phyloP scores from a whole-genome alignment of 2,888 invertebrate species.

The Drosophila helvetica region DNA sequence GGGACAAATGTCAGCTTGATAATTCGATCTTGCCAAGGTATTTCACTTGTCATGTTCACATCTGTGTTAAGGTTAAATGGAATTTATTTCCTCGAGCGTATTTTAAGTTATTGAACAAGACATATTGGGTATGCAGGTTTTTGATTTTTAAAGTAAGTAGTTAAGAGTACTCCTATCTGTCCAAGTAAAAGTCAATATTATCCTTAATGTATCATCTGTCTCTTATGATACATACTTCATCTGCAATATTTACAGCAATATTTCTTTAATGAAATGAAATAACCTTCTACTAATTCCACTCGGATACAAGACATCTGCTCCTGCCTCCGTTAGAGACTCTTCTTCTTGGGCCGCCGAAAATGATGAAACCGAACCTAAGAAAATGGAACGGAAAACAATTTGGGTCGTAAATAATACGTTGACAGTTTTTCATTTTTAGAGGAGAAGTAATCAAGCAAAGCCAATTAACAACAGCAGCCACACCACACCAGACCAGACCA shows the following conservation, averaged over 20 bases:
- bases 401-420: slow-evolving; percentile 77
- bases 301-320: slow-evolving; percentile 29
- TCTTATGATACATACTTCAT: too few relatives aligned
- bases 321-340: slow-evolving; percentile 32
- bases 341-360: slow-evolving; percentile 11
- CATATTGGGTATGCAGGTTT: slow-evolving; percentile 36
- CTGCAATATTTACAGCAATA: too few relatives aligned
- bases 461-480: slow-evolving; percentile 70
- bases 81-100: slow-evolving; percentile 41
- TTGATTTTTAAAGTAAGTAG: too few relatives aligned
- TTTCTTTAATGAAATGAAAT: too few relatives aligned
- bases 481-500: too few relatives aligned
- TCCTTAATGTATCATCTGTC: too few relatives aligned
- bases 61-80: slow-evolving; percentile 66
- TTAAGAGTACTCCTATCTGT: too few relatives aligned
- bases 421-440: slow-evolving; percentile 80
- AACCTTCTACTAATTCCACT: background rate
- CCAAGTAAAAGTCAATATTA: background rate
- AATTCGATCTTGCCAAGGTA: slow-evolving; percentile 68
- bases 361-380: slow-evolving; percentile 5
- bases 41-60: slow-evolving; percentile 49
- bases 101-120: slow-evolving; percentile 15
- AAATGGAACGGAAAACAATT: slow-evolving; percentile 59
- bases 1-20: slow-evolving; percentile 54
- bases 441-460: slow-evolving; percentile 80